Conservation (phyloP, 2,113 vertebrate species). For the Promerops cafer region DNA sequence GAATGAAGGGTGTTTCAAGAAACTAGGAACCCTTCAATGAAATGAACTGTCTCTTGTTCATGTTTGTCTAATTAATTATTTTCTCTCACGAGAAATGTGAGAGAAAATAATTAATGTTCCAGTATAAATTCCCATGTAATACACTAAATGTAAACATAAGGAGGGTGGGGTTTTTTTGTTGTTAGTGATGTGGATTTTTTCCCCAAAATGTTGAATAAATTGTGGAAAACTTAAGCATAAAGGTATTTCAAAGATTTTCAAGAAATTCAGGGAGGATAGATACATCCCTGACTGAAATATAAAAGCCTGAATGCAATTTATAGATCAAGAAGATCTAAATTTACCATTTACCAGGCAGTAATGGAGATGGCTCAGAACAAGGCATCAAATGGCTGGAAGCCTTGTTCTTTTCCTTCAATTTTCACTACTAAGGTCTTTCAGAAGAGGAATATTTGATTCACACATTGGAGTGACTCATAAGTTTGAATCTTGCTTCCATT, state of each 20-base stretch:
- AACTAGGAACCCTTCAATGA: background rate
- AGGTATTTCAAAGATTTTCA: background rate
- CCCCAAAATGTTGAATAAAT: background rate
- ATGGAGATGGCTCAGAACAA: background rate
- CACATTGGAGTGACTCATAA: background rate
- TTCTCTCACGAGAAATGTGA: background rate
- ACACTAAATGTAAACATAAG: background rate
- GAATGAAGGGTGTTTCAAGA: background rate
- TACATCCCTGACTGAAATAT: background rate
- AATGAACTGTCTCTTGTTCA: background rate
- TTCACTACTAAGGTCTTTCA: background rate
- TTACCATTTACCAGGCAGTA: background rate
- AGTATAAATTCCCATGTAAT: background rate
- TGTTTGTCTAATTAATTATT: background rate
- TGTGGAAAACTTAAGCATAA: background rate
- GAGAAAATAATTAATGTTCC: too few species aligned
- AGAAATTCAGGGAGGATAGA: background rate
- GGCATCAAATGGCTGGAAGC: background rate
- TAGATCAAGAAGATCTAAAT: background rate
- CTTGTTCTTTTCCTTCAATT: background rate
- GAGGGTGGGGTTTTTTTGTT: fast-evolving
- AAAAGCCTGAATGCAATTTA: background rate
- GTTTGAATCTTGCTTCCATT: background rate
- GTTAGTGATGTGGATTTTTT: background rate
- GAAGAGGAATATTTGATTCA: background rate